Evolutionary conservation across 2,797 vertebrate genomes (phyloP), one percentile per base, ranked within the genome.

Genomic region (Enteromius unitaeniatus): DNA sequence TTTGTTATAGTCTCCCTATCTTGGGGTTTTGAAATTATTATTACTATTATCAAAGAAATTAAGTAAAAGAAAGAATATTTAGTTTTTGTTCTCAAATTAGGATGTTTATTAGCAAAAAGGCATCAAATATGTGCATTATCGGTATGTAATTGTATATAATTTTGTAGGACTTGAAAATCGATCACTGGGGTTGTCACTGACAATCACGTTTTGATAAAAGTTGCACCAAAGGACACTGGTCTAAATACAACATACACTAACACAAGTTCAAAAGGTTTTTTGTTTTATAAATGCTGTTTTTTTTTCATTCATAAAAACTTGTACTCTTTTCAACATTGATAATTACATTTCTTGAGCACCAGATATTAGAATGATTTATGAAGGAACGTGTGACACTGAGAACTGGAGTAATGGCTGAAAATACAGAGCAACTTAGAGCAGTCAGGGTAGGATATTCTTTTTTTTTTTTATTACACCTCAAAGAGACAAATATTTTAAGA

Each of bases 401-500:
- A 4, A 40, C 21, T 3, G 5, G 17, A 70, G 3, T 3, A 31
- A n/a, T n/a, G 31, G 10, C 26, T 53, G 28, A 74, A 74, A n/a
- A 62, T 19, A 70, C 47, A 75, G 45, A 37, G 26, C 5, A 67
- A 9, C 1, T 15, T 10, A 79, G 14, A 80, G 34, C 28, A 75
- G 47, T 76, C 55, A 47, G 17, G 19, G 17, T 67, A 72, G 34
- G 72, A 76, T 83, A 83, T 68, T 83, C n/a, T 31, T 68, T n/a
- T 79, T 72, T 76, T 72, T 96, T 98, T 45, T 45, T 96, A 96
- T 95, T 96, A 95, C 96, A 96, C 93, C 96, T 95, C 95, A 96
- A 95, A 96, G 96, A 95, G 96, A 97, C 96, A 95, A 95, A 96
- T 96, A 95, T 95, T 96, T 97, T 96, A 96, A 96, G 94, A 97